Evolutionary conservation across 2,888 invertebrate species (phyloP).

Genomic region (Neoscelio sp.): DNA sequence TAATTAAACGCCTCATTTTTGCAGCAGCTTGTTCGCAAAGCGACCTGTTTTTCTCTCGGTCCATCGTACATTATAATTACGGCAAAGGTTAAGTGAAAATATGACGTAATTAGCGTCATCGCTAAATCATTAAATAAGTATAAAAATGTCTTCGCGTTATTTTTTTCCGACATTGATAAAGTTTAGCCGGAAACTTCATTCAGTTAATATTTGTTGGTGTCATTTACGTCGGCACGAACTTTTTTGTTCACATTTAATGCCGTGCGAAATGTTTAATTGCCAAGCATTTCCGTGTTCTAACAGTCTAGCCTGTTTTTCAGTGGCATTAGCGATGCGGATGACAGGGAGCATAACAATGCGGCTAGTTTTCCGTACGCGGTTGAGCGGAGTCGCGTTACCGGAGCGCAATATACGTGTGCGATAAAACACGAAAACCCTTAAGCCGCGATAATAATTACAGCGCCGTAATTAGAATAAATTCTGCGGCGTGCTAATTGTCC

Average conservation of each 20-base stretch:
- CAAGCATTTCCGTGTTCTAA: slow-evolving; percentile 37
- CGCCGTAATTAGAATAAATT: slow-evolving; percentile 78
- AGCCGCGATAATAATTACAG: slow-evolving; percentile 78
- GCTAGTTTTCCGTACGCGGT: slow-evolving; percentile 74
- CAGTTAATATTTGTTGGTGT: slow-evolving; percentile 3
- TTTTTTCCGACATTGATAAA: neutral
- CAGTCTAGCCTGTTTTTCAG: slow-evolving; percentile 71
- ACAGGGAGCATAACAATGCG: slow-evolving; percentile 75
- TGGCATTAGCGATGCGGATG: slow-evolving; percentile 76
- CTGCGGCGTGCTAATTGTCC: slow-evolving; percentile 75
- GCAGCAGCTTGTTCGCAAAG: slow-evolving; percentile 20
- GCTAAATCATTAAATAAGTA: slow-evolving; percentile 9
- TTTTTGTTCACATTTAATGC: slow-evolving; percentile 44
- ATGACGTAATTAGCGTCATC: slow-evolving; percentile 3
- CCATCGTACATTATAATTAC: slow-evolving; percentile 16
- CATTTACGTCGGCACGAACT: neutral
- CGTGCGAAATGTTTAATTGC: slow-evolving; percentile 49
- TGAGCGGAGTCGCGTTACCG: slow-evolving; percentile 70
- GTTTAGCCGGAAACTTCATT: neutral
- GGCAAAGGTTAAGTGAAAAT: slow-evolving; percentile 12
- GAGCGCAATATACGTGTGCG: slow-evolving; percentile 43
- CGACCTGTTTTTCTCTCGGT: slow-evolving; percentile 9
- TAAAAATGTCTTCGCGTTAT: slow-evolving; percentile 12
- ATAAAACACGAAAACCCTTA: slow-evolving; percentile 70
- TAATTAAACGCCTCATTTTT: slow-evolving; percentile 17